These are phyloP conservation scores for Zonitis immaculata DNA, from an alignment of 2,888 invertebrate species.

Conservation along the genomic window DNA sequence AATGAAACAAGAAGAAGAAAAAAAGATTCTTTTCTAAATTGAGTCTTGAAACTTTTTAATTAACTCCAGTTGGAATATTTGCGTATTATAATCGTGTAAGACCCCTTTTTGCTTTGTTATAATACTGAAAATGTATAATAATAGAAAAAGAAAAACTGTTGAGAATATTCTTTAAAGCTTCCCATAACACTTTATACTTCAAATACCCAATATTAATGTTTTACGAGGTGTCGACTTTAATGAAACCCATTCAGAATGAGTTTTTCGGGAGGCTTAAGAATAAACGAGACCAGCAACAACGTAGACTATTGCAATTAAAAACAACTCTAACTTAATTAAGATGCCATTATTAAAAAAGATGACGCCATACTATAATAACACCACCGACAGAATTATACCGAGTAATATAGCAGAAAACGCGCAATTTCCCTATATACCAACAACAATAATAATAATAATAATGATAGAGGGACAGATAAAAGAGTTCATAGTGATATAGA, in stretches of 20 bases:
- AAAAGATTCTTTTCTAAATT: too few relatives aligned
- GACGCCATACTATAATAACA: not conserved
- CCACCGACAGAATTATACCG: constrained; percentile 14
- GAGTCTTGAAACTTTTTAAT: not conserved
- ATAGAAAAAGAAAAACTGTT: not conserved
- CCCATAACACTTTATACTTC: not conserved
- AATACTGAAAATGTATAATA: not conserved
- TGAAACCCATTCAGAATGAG: constrained; percentile 41
- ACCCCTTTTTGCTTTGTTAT: not conserved
- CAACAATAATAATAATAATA: not conserved
- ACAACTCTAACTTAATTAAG: constrained; percentile 50
- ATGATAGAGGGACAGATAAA: constrained; percentile 6
- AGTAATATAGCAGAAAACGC: constrained; percentile 37
- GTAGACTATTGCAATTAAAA: constrained; percentile 48
- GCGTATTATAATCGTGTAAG: not conserved
- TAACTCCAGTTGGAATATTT: not conserved
- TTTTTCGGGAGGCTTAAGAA: constrained; percentile 36
- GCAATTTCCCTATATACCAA: constrained; percentile 4
- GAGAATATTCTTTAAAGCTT: not conserved
- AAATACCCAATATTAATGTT: constrained; percentile 39
- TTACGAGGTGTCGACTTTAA: constrained; percentile 48
- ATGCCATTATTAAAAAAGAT: constrained; percentile 48
- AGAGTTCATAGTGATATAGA: constrained; percentile 37
- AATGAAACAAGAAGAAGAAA: too few relatives aligned
- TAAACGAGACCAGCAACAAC: constrained; percentile 39